These are phyloP conservation scores for Tiliacea citrago DNA, from an alignment of 2,888 invertebrate species.

Conservation along the genomic window DNA sequence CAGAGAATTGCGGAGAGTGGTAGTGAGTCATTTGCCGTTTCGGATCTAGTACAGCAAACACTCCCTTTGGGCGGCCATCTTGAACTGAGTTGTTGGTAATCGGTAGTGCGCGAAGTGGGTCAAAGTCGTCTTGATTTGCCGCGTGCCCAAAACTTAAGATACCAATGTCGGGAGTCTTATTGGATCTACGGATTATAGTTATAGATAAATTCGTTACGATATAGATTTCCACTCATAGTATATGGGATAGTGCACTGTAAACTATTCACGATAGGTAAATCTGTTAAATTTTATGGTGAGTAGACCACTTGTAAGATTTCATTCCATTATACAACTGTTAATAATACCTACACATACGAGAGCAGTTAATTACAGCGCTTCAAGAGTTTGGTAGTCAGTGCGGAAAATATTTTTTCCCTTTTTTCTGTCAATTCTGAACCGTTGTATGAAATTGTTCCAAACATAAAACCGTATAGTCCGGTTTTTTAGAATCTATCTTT, in stretches of 20 bases:
- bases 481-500: not conserved
- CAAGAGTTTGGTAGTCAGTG: not conserved
- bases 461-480: not conserved
- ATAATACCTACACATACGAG: constrained; percentile 5
- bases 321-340: constrained; percentile 13
- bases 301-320: constrained; percentile 49
- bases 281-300: constrained; percentile 15
- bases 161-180: constrained; percentile 60
- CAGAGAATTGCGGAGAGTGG: constrained; percentile 54
- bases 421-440: not conserved
- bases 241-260: constrained; percentile 14
- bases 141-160: constrained; percentile 75
- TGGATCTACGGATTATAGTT: constrained; percentile 34
- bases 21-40: constrained; percentile 68
- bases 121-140: constrained; percentile 82
- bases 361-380: constrained; percentile 16
- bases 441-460: constrained; percentile 1
- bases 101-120: constrained; percentile 80
- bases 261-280: constrained; percentile 38
- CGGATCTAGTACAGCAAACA: constrained; percentile 68
- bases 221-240: constrained; percentile 13
- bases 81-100: constrained; percentile 75
- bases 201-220: constrained; percentile 29
- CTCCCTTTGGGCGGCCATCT: constrained; percentile 82
- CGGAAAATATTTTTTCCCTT: constrained; percentile 1